phyloP scores from a whole-genome alignment of 2,113 vertebrate species.

The Cepphus grylle region DNA sequence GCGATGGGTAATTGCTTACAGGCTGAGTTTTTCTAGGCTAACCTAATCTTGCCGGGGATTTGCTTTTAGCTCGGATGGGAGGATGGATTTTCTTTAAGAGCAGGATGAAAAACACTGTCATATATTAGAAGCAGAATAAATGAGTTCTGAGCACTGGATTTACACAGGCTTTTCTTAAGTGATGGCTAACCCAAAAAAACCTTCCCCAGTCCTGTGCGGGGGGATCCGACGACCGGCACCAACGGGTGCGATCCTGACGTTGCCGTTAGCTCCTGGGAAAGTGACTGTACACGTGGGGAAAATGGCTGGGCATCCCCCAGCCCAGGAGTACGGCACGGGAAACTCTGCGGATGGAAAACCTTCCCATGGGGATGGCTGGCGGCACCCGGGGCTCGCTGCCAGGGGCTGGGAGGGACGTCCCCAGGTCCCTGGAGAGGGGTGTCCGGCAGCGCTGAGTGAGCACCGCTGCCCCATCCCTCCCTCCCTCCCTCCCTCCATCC shows the following conservation, averaged over 20 bases:
- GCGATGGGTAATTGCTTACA: neutral
- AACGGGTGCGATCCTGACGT: rapidly evolving
- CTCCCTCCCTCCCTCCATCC: neutral
- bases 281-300: rapidly evolving
- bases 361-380: neutral
- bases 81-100: conserved; percentile 10
- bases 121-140: neutral
- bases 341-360: rapidly evolving
- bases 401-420: rapidly evolving
- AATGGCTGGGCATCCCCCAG: neutral
- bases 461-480: neutral
- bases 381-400: rapidly evolving
- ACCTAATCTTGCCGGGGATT: conserved; percentile 35
- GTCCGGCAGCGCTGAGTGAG: rapidly evolving
- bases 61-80: neutral
- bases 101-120: neutral
- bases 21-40: conserved; percentile 44
- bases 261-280: neutral
- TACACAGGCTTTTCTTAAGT: neutral
- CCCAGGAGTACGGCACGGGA: neutral
- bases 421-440: neutral
- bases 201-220: rapidly evolving
- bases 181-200: neutral
- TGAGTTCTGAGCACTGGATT: neutral
- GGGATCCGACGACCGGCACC: neutral